Evolutionary conservation across 1,140 invertebrate genomes (phyloP).

Genomic region (Elymnias hypermnestra): DNA sequence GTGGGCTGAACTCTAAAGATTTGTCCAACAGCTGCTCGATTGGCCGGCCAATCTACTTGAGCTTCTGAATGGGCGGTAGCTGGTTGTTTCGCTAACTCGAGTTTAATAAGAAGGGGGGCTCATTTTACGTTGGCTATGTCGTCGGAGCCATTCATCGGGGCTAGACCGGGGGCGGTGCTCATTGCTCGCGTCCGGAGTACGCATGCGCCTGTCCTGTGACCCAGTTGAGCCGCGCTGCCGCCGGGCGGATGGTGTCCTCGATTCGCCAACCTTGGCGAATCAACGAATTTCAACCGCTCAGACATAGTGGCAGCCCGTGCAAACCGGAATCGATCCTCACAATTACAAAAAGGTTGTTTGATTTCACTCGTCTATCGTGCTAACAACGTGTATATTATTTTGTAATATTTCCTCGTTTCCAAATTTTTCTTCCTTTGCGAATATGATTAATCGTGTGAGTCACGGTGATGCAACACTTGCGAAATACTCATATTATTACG

Average conservation of each 20-base stretch:
- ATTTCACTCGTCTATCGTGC: neutral
- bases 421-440: conserved; percentile 14
- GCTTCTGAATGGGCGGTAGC: conserved; percentile 25
- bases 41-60: conserved; percentile 32
- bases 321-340: conserved; percentile 1
- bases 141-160: conserved; percentile 55
- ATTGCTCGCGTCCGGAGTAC: conserved; percentile 62
- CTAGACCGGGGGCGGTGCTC: conserved; percentile 60
- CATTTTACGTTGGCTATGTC: conserved; percentile 41
- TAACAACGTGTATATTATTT: neutral
- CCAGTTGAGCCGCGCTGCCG: conserved; percentile 47
- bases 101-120: conserved; percentile 43
- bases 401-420: no score
- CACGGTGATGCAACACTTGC: conserved; percentile 49
- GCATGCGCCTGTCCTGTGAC: conserved; percentile 63
- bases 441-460: conserved; percentile 25
- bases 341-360: neutral
- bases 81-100: conserved; percentile 2
- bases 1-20: conserved; percentile 61
- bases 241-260: conserved; percentile 53
- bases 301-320: conserved; percentile 28
- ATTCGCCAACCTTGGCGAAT: conserved; percentile 63
- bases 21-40: conserved; percentile 54
- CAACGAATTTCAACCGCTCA: conserved; percentile 50
- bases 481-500: conserved; percentile 44